Conservation (phyloP, 2,797 vertebrate genomes). For the Miichthys miiuy region DNA sequence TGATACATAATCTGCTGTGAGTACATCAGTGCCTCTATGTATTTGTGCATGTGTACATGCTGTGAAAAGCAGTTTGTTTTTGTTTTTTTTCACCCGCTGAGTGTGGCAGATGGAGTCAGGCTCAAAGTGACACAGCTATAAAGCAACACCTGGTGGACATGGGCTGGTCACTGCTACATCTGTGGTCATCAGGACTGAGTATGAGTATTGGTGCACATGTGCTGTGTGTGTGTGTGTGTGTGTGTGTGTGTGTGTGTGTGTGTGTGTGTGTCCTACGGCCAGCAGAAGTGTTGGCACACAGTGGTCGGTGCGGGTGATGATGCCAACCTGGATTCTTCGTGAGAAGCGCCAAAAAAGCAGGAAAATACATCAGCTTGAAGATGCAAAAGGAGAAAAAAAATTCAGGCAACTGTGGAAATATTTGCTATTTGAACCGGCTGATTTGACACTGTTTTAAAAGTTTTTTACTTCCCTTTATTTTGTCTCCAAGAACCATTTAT, state of each 20-base stretch:
- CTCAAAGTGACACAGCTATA: slow-evolving; percentile 86
- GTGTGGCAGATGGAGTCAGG: slow-evolving; percentile 84
- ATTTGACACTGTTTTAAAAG: slow-evolving; percentile 21
- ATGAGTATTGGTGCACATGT: slow-evolving; percentile 15
- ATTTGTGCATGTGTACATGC: slow-evolving; percentile 32
- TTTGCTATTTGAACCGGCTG: slow-evolving; percentile 44
- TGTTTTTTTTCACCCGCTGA: slow-evolving; percentile 58
- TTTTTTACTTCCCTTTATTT: slow-evolving; percentile 1
- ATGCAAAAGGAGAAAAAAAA: slow-evolving; percentile 54
- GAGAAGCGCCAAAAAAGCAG: slow-evolving; percentile 65
- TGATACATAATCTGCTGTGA: slow-evolving; percentile 17
- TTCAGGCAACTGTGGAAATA: slow-evolving; percentile 60
- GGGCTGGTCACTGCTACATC: slow-evolving; percentile 83
- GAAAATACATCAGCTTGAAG: slow-evolving; percentile 73
- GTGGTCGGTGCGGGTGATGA: slow-evolving; percentile 64
- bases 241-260: slow-evolving; percentile 37
- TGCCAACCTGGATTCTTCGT: slow-evolving; percentile 77
- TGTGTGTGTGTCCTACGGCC: slow-evolving; percentile 70
- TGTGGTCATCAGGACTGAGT: slow-evolving; percentile 79
- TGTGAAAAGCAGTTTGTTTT: slow-evolving; percentile 59
- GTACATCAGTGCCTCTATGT: slow-evolving; percentile 27
- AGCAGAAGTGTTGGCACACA: slow-evolving; percentile 79
- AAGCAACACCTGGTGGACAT: slow-evolving; percentile 86
- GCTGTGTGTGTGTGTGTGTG: slow-evolving; percentile 41
- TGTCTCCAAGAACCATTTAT: slow-evolving; percentile 6